Conservation (phyloP, 2,113 vertebrate genomes). For the Leucopternis melanops region DNA sequence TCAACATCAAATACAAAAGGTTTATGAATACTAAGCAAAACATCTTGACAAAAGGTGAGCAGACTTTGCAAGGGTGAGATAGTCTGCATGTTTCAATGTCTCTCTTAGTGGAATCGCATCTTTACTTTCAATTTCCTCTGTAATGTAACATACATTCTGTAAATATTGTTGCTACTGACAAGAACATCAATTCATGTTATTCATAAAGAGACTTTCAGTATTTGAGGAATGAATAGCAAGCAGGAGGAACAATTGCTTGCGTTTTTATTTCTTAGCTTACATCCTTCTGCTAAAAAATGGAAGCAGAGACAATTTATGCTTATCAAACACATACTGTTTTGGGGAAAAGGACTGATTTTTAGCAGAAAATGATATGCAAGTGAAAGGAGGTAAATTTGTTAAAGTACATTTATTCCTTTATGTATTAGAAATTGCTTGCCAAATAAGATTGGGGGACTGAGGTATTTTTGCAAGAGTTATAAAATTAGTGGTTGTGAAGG, state of each 20-base stretch:
- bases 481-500: background rate
- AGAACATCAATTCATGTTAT: constrained; percentile 63
- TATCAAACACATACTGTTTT: background rate
- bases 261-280: constrained; percentile 7
- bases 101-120: background rate
- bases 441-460: background rate
- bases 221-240: constrained; percentile 41
- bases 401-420: background rate
- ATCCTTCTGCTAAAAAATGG: background rate
- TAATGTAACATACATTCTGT: constrained; percentile 45
- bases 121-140: constrained; percentile 50
- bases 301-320: background rate
- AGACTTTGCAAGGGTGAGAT: background rate
- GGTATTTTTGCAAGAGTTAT: background rate
- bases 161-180: constrained; percentile 63
- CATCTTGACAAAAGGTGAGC: constrained; percentile 24
- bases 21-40: constrained; percentile 30
- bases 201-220: constrained; percentile 34
- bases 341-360: background rate
- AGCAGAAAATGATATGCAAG: background rate
- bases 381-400: background rate
- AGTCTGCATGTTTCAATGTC: background rate
- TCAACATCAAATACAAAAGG: constrained; percentile 24
- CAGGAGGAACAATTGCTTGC: background rate
- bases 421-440: background rate